Conservation (phyloP, 2,888 invertebrate species). For the Lordiphosa andalusiaca region DNA sequence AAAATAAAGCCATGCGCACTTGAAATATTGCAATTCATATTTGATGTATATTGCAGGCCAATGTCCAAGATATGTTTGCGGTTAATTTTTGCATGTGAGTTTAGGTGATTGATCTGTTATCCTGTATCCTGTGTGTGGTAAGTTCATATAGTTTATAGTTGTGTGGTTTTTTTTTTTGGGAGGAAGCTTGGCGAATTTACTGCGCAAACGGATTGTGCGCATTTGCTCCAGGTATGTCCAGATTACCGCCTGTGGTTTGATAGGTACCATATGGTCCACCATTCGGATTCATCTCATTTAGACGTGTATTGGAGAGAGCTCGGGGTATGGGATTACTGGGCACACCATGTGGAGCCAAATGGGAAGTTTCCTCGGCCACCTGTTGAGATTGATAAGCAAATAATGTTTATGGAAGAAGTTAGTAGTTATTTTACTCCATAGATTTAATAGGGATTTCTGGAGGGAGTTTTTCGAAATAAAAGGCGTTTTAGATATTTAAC, state of each 20-base stretch:
- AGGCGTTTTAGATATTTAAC: no score
- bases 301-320: conserved; percentile 89
- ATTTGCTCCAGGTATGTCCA: conserved; percentile 83
- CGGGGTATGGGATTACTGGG: conserved; percentile 95
- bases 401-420: not conserved
- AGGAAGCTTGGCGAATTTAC: conserved; percentile 46
- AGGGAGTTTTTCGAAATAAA: no score
- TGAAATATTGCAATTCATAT: conserved; percentile 34
- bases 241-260: conserved; percentile 85
- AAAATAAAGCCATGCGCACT: conserved; percentile 59
- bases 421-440: not conserved
- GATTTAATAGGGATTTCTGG: no score
- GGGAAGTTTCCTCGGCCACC: conserved; percentile 86
- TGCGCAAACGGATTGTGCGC: conserved; percentile 81
- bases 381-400: conserved; percentile 28
- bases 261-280: conserved; percentile 85
- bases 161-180: no score
- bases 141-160: no score
- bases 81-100: conserved; percentile 46
- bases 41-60: conserved; percentile 67
- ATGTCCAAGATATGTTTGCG: conserved; percentile 74
- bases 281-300: conserved; percentile 88
- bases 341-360: conserved; percentile 96
- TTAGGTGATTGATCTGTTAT: not conserved
- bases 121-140: no score